These are phyloP conservation scores for Tromatobia lineatoria DNA, from an alignment of 2,888 invertebrate genomes.

Conservation along the genomic window DNA sequence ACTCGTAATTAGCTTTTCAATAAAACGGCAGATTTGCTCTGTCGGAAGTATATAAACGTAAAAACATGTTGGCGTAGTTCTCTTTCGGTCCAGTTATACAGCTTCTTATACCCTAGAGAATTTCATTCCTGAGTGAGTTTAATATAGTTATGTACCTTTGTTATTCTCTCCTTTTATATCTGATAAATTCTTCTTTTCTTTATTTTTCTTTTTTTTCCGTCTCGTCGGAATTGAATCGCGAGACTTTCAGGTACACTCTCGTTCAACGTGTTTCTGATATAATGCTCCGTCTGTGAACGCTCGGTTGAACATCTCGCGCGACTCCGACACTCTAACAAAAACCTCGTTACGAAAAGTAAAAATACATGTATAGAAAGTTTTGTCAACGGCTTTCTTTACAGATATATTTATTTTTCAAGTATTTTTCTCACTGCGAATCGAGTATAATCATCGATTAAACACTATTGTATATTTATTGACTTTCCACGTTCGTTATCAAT, in stretches of 20 bases:
- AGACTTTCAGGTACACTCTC: conserved; percentile 80
- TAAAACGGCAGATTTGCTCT: background rate
- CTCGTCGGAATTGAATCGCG: conserved; percentile 76
- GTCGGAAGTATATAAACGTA: conserved; percentile 28
- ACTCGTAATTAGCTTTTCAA: background rate
- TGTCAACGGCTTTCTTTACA: too few species aligned
- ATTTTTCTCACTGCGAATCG: background rate
- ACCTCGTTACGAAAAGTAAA: too few species aligned
- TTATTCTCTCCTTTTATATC: conserved; percentile 29
- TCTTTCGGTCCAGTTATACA: conserved; percentile 62
- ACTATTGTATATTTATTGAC: conserved; percentile 44
- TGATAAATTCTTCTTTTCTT: conserved; percentile 6
- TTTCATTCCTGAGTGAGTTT: conserved; percentile 80
- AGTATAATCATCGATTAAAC: conserved; percentile 15
- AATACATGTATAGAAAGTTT: too few species aligned
- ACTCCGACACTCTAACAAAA: too few species aligned
- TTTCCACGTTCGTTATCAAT: conserved; percentile 25
- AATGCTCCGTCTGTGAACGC: conserved; percentile 12
- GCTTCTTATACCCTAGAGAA: conserved; percentile 73
- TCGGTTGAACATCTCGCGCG: conserved; percentile 1
- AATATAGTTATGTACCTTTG: conserved; percentile 58
- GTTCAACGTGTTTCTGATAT: conserved; percentile 26
- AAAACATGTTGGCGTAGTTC: conserved; percentile 21
- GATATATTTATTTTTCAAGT: too few species aligned
- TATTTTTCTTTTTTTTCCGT: conserved; percentile 64